Percentiles rank a stretch among this genome's conserved stretches.
Evolutionary conservation across 2,113 vertebrate genomes (phyloP).

Genomic region (Rattus rattus): DNA sequence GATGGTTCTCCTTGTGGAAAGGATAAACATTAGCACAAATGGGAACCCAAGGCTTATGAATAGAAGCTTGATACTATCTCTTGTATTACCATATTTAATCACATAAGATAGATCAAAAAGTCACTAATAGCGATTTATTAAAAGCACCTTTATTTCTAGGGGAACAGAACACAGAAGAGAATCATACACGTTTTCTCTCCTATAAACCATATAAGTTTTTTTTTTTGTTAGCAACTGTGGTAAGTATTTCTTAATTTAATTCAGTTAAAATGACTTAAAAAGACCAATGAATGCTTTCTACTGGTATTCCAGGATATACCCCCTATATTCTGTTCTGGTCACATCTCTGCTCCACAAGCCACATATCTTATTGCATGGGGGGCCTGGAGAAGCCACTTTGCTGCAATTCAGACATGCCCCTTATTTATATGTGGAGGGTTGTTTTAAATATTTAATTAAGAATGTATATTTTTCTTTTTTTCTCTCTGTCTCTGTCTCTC

Average conservation of each 20-base stretch:
- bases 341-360: neutral
- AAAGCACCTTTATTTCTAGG: neutral
- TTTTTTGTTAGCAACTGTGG: neutral
- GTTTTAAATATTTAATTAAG: neutral
- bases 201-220: too few species aligned
- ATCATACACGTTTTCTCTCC: neutral
- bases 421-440: neutral
- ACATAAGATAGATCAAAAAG: neutral
- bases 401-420: too few species aligned
- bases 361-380: fast-evolving
- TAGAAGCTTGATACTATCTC: neutral
- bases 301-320: neutral
- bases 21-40: neutral
- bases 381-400: fast-evolving
- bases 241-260: neutral
- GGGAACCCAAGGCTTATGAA: neutral
- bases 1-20: neutral
- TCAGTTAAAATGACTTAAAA: neutral
- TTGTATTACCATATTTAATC: neutral
- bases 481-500: neutral
- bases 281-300: neutral
- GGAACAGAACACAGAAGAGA: neutral
- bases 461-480: neutral
- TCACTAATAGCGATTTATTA: too few species aligned
- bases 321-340: fast-evolving